These are phyloP conservation scores for Acanthurus leucopareius DNA, from an alignment of 2,797 vertebrate genomes.

Conservation along the genomic window DNA sequence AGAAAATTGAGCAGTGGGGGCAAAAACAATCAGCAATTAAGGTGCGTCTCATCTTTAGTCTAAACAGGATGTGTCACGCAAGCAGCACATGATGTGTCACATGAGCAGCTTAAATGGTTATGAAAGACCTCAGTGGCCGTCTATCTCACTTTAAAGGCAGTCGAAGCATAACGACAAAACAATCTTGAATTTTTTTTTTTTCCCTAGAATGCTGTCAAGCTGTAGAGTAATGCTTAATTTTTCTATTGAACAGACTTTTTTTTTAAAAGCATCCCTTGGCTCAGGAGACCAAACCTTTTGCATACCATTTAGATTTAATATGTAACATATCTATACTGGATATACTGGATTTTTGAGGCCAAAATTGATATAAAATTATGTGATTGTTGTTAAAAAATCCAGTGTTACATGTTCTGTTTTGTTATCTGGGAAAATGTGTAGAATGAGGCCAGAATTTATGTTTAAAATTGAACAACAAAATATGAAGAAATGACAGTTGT, in stretches of 20 bases:
- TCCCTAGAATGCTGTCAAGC: too few species aligned
- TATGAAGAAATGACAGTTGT: too few species aligned
- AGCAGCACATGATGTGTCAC: slow-evolving; percentile 9
- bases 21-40: slow-evolving; percentile 36
- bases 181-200: too few species aligned
- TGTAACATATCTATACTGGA: not conserved
- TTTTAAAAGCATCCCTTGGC: not conserved
- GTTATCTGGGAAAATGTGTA: too few species aligned
- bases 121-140: too few species aligned
- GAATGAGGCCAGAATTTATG: too few species aligned
- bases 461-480: too few species aligned
- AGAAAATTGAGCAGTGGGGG: slow-evolving; percentile 28
- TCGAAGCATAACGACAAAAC: too few species aligned
- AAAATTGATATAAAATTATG: not conserved
- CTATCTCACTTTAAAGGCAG: too few species aligned
- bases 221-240: not conserved
- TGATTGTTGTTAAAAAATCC: too few species aligned
- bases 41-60: not conserved
- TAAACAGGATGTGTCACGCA: slow-evolving; percentile 13
- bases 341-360: not conserved
- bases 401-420: too few species aligned
- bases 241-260: not conserved
- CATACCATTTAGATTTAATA: not conserved
- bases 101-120: not conserved
- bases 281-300: not conserved